Conservation (phyloP, 2,113 vertebrate species). For the Microtus richardsoni region DNA sequence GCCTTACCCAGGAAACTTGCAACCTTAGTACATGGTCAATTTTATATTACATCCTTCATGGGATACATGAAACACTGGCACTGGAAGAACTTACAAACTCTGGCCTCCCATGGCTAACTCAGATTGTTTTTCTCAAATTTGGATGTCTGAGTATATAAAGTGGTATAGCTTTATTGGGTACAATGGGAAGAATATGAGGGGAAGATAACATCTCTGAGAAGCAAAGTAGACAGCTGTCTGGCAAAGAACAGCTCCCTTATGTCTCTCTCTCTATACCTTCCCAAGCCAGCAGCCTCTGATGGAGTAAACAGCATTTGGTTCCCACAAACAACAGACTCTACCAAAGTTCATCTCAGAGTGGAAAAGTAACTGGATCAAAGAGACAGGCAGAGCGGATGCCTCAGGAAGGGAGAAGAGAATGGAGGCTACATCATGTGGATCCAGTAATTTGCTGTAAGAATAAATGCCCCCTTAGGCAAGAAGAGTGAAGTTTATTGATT, state of each 20-base stretch:
- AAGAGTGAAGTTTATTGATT: slow-evolving; percentile 71
- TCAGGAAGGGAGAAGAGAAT: background rate
- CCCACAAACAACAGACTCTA: background rate
- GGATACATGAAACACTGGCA: background rate
- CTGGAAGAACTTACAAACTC: background rate
- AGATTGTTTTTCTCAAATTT: background rate
- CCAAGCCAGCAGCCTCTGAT: slow-evolving; percentile 2
- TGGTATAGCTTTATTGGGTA: background rate
- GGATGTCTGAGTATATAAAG: background rate
- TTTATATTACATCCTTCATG: background rate
- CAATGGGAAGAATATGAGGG: background rate
- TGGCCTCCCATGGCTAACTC: background rate
- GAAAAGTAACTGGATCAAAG: background rate
- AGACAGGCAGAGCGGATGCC: background rate
- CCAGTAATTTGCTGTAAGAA: slow-evolving; percentile 60
- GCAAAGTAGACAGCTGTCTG: background rate
- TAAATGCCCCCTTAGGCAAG: slow-evolving; percentile 66
- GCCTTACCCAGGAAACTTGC: background rate
- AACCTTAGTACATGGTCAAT: background rate
- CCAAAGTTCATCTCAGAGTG: background rate
- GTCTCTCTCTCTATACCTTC: background rate
- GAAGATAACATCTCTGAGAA: background rate
- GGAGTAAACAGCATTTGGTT: background rate
- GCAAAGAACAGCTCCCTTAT: background rate
- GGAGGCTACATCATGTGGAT: background rate